Evolutionary conservation across 2,888 invertebrate species (phyloP).

Genomic region (Melanargia galathea): DNA sequence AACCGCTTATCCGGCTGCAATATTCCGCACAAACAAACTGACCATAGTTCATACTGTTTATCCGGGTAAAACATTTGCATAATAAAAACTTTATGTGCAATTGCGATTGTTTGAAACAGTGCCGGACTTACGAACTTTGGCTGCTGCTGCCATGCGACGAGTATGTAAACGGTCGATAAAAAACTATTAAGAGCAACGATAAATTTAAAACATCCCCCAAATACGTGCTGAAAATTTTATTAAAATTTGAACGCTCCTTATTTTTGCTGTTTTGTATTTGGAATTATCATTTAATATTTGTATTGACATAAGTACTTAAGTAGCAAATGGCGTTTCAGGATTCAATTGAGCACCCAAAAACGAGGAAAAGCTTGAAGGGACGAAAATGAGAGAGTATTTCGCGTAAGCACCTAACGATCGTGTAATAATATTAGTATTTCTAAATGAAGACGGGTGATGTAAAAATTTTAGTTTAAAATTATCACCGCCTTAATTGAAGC

Average conservation of each 20-base stretch:
- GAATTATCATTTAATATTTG: no score
- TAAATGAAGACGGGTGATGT: no score
- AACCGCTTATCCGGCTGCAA: slow-evolving; percentile 37
- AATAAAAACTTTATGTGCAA: slow-evolving; percentile 26
- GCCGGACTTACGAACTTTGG: slow-evolving; percentile 15
- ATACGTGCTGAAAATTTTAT: background rate
- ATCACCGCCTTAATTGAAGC: no score
- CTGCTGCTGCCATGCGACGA: background rate
- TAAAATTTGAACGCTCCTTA: no score
- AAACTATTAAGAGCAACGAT: background rate
- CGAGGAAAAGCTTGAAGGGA: background rate
- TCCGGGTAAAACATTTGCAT: slow-evolving; percentile 32
- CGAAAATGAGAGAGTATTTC: no score
- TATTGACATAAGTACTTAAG: no score
- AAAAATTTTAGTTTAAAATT: no score
- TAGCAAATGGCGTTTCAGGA: no score
- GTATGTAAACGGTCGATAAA: slow-evolving; percentile 2
- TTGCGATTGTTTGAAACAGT: slow-evolving; percentile 22
- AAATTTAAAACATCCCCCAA: background rate
- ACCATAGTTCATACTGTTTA: slow-evolving; percentile 35
- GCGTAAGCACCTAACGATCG: no score
- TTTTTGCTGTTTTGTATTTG: no score
- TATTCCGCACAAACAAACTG: slow-evolving; percentile 33
- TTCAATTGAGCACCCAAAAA: background rate
- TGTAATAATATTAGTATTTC: no score